A percentile compares a stretch with the other conserved stretches of the same genome.
phyloP scores from a whole-genome alignment of 2,797 vertebrate species.

The Varecia variegata region DNA sequence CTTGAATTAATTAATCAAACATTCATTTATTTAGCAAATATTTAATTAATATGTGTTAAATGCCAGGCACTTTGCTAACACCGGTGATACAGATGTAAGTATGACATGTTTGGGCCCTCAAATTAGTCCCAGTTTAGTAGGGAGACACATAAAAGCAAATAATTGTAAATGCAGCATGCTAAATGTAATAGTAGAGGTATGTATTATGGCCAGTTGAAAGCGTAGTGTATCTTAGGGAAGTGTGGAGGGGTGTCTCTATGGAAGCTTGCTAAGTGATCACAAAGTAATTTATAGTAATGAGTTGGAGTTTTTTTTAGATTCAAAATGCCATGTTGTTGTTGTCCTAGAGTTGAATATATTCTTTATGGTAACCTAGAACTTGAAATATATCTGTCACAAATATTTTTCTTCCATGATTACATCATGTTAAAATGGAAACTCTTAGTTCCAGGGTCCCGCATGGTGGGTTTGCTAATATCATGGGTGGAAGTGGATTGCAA shows the following conservation, averaged over 20 bases:
- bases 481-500: conserved; percentile 97
- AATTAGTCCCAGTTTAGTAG: neutral
- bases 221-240: neutral
- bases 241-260: neutral
- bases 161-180: neutral
- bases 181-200: neutral
- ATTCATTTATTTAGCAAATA: conserved; percentile 25
- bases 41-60: neutral
- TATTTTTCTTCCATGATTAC: conserved; percentile 14
- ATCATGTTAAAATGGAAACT: conserved; percentile 55
- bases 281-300: neutral
- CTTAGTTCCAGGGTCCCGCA: conserved; percentile 97
- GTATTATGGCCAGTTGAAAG: neutral
- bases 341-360: neutral
- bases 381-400: neutral
- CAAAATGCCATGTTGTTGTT: neutral
- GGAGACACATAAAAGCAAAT: neutral
- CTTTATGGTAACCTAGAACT: neutral
- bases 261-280: neutral
- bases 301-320: neutral
- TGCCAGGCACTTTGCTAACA: conserved; percentile 4
- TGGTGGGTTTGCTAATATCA: conserved; percentile 96
- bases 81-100: neutral
- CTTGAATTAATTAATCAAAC: neutral
- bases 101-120: neutral